Percentiles rank a stretch among this genome's conserved stretches.
phyloP scores from a whole-genome alignment of 2,888 invertebrate genomes.

The Neoscelio sp. region DNA sequence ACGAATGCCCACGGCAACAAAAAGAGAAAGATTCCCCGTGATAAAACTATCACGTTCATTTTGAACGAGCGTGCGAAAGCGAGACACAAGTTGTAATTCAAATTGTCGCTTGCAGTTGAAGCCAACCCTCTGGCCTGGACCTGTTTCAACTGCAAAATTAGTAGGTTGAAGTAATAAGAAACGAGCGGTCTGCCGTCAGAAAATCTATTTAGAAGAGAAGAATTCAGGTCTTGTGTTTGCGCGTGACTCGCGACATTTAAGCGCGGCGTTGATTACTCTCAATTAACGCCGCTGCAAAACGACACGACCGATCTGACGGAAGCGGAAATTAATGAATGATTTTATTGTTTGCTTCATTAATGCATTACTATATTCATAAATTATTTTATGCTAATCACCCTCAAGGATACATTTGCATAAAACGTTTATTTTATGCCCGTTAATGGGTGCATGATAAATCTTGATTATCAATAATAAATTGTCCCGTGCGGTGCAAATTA shows the following conservation, averaged over 20 bases:
- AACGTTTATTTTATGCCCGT: conserved; percentile 24
- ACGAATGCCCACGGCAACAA: conserved; percentile 65
- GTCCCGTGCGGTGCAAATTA: conserved; percentile 14
- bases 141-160: conserved; percentile 73
- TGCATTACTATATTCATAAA: conserved; percentile 35
- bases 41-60: conserved; percentile 64
- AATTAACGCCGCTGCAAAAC: conserved; percentile 3
- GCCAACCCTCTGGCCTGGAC: conserved; percentile 72
- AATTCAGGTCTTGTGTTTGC: conserved; percentile 74
- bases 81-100: conserved; percentile 68
- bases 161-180: conserved; percentile 78
- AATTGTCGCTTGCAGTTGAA: conserved; percentile 70
- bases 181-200: conserved; percentile 72
- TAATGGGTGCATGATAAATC: conserved; percentile 5
- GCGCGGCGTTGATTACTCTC: conserved; percentile 10
- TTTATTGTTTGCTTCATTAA: conserved; percentile 43
- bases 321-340: conserved; percentile 28
- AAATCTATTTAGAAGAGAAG: conserved; percentile 78
- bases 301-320: conserved; percentile 4
- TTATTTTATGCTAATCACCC: neutral
- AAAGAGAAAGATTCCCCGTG: conserved; percentile 66
- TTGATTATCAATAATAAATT: conserved; percentile 24
- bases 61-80: conserved; percentile 61
- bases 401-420: conserved; percentile 12
- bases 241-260: conserved; percentile 29